Evolutionary conservation across 1,140 invertebrate species (phyloP).

Genomic region (Drosophila rufa): DNA sequence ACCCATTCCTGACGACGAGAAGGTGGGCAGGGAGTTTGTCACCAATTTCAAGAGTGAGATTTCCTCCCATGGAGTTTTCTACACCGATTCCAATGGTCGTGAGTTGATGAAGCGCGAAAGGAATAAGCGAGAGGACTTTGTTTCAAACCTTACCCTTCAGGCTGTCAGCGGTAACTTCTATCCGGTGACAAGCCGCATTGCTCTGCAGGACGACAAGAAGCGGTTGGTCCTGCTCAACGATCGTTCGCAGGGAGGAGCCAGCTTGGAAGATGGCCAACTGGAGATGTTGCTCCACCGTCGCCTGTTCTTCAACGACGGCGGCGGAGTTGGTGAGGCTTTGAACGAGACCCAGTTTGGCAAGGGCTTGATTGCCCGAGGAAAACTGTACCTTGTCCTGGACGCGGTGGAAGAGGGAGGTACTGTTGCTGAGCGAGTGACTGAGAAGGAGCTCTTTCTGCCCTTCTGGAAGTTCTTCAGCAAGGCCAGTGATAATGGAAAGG

Average conservation of each 20-base stretch:
- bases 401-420: slow-evolving; percentile 67
- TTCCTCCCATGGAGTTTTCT: slow-evolving; percentile 90
- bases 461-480: slow-evolving; percentile 79
- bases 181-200: slow-evolving; percentile 94
- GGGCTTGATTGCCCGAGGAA: slow-evolving; percentile 93
- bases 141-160: slow-evolving; percentile 88
- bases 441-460: slow-evolving; percentile 66
- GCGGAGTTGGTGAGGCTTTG: slow-evolving; percentile 96
- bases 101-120: slow-evolving; percentile 92
- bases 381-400: slow-evolving; percentile 88
- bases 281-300: slow-evolving; percentile 96
- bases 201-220: slow-evolving; percentile 86
- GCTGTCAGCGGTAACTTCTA: slow-evolving; percentile 95
- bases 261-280: slow-evolving; percentile 90
- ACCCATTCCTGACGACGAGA: slow-evolving; percentile 93
- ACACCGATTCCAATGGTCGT: slow-evolving; percentile 97
- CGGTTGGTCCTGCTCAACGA: slow-evolving; percentile 92
- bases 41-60: slow-evolving; percentile 89
- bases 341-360: slow-evolving; percentile 92
- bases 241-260: slow-evolving; percentile 94
- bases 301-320: slow-evolving; percentile 94
- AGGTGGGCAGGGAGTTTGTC: slow-evolving; percentile 93
- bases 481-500: slow-evolving; percentile 62
- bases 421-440: slow-evolving; percentile 43
- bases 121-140: slow-evolving; percentile 92